These are phyloP conservation scores for Mechanitis messenoides DNA, from an alignment of 2,888 invertebrate genomes.

Conservation along the genomic window DNA sequence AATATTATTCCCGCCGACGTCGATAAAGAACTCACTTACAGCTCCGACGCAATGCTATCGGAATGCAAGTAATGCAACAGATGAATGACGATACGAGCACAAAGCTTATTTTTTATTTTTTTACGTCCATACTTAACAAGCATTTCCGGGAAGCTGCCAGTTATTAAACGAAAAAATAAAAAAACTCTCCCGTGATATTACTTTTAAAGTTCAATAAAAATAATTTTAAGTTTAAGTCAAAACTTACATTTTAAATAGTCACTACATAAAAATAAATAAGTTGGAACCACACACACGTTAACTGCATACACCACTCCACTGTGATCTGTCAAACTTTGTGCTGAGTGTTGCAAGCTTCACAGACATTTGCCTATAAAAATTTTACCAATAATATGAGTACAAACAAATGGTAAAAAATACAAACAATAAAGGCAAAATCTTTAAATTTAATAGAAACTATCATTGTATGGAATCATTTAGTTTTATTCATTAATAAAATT, in stretches of 20 bases:
- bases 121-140: constrained; percentile 50
- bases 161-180: constrained; percentile 21
- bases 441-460: neutral
- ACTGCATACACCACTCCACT: constrained; percentile 61
- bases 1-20: constrained; percentile 43
- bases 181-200: constrained; percentile 18
- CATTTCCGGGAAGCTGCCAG: constrained; percentile 53
- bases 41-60: constrained; percentile 60
- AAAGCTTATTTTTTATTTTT: constrained; percentile 60
- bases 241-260: constrained; percentile 62
- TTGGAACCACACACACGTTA: constrained; percentile 65
- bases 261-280: constrained; percentile 65
- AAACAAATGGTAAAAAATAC: neutral
- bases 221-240: constrained; percentile 50
- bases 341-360: constrained; percentile 45
- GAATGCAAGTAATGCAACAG: constrained; percentile 59
- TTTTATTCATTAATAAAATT: neutral
- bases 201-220: constrained; percentile 31
- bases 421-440: neutral
- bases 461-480: neutral
- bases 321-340: constrained; percentile 61
- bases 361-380: constrained; percentile 12
- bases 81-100: constrained; percentile 51
- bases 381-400: neutral
- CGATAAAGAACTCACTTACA: constrained; percentile 40